phyloP scores from a whole-genome alignment of 2,797 vertebrate genomes.

The Prionace glauca region DNA sequence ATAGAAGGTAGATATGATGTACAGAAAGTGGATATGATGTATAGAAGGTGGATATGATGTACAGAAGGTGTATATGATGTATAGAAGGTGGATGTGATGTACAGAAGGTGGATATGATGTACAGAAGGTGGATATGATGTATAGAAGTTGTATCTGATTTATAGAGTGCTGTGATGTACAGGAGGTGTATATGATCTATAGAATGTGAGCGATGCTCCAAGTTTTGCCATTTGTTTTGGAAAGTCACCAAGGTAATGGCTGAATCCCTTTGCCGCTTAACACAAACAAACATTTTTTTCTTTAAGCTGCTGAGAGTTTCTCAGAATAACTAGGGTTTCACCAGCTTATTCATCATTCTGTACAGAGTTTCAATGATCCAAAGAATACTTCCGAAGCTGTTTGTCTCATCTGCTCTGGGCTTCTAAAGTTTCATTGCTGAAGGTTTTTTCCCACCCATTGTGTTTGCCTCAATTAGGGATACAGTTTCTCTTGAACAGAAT shows the following conservation, averaged over 20 bases:
- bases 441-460: not conserved
- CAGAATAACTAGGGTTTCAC: not conserved
- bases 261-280: not conserved
- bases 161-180: no score
- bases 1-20: not conserved
- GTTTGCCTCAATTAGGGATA: not conserved
- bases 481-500: not conserved
- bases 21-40: not conserved
- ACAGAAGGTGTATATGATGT: no score
- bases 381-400: not conserved
- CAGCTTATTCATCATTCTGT: not conserved
- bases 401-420: not conserved
- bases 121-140: no score
- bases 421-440: not conserved
- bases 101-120: no score
- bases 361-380: not conserved
- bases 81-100: no score
- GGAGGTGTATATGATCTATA: no score
- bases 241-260: not conserved
- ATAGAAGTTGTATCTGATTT: no score
- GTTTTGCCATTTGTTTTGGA: not conserved
- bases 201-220: not conserved
- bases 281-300: slow-evolving; percentile 12
- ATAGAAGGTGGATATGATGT: no score
- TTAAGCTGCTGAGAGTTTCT: not conserved